Evolutionary conservation across 2,797 vertebrate genomes (phyloP), one percentile per base, ranked within the genome.

Genomic region (Simalia tracyae): DNA sequence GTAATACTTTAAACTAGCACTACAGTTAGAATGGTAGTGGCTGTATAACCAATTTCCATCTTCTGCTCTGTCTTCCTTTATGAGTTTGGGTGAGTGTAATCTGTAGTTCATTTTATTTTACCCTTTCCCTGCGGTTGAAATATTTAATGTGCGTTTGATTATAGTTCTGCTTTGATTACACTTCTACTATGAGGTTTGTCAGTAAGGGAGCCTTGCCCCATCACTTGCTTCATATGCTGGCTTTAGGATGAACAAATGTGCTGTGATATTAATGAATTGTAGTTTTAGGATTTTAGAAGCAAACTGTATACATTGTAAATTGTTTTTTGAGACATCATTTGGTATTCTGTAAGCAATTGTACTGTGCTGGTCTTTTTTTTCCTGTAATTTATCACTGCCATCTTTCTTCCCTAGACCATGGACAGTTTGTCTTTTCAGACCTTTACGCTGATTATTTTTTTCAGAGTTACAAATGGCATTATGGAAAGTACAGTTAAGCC

Each of bases 1-100:
- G 97, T 97, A 91, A 10, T 10, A n/a, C 87, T 11, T 46, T 24
- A 85, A 10, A 50, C 5, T 2, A 46, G 66, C 31, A 57, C n/a
- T 46, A 86, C 9, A 2, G 1, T n/a, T 56, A 5, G 24, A n/a
- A 14, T 72, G 12, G 57, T 4, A 5, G 17, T 61, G 56, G 22
- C 6, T 86, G 12, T 57, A 10, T 60, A 19, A 61, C 15, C 28
- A 6, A 66, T 85, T 89, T 5, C 42, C 36, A 2, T 81, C 42
- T 81, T 46, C 19, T 46, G 72, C 42, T 42, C 36, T 42, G 9
- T 81, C 76, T 46, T 81, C 76, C 9, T 81, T 81, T 46, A 11
- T 81, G 72, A 24, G 22, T 81, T 46, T 81, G 42, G 19, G 19
- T 36, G 46, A 81, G 36, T 24, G 22, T 81, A 81, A 81, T 81